These are phyloP conservation scores for Lipotes vexillifer DNA, from an alignment of 2,113 vertebrate species.

Conservation along the genomic window DNA sequence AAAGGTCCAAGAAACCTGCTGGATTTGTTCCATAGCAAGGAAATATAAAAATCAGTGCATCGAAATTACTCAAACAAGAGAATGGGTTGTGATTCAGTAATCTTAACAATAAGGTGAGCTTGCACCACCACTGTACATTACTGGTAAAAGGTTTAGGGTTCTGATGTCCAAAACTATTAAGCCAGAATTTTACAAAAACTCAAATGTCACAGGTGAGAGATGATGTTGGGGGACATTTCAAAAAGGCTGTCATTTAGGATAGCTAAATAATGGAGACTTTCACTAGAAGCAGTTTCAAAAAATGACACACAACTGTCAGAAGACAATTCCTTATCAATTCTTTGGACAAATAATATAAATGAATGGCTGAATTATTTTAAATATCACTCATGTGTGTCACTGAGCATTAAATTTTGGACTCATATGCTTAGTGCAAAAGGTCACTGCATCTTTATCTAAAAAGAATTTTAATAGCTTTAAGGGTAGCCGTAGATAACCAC, in stretches of 20 bases:
- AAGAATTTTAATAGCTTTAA: slow-evolving; percentile 52
- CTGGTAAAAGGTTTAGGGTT: neutral
- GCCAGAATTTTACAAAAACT: slow-evolving; percentile 12
- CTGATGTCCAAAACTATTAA: neutral
- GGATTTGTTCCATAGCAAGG: neutral
- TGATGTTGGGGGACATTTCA: neutral
- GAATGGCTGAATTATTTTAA: slow-evolving; percentile 28
- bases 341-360: slow-evolving; percentile 55
- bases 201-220: neutral
- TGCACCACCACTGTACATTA: neutral
- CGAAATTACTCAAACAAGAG: neutral
- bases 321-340: slow-evolving; percentile 37
- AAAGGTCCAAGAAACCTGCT: neutral
- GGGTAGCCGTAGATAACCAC: slow-evolving; percentile 17
- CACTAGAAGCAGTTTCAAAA: slow-evolving; percentile 51
- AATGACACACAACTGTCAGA: slow-evolving; percentile 57
- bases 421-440: neutral
- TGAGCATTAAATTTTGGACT: neutral
- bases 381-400: neutral
- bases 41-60: neutral
- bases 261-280: slow-evolving; percentile 51
- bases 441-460: slow-evolving; percentile 50
- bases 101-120: neutral
- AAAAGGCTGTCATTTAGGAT: slow-evolving; percentile 57
- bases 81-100: neutral